A percentile compares a stretch with the other conserved stretches of the same genome.
These are phyloP conservation scores for Silurus glanis DNA, from an alignment of 2,113 vertebrate genomes.

Conservation along the genomic window DNA sequence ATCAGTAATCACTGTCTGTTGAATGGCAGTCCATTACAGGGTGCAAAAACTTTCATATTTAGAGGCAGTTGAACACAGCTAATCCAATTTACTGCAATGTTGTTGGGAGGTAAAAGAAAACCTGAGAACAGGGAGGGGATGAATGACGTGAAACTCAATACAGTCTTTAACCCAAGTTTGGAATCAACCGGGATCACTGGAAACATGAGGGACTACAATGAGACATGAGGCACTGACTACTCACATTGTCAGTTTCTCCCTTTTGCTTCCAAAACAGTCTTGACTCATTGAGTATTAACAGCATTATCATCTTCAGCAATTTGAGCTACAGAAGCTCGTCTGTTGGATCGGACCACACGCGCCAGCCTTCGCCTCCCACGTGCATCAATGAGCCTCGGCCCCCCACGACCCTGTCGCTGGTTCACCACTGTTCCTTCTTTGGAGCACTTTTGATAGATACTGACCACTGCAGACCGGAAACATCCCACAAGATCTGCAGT, in stretches of 20 bases:
- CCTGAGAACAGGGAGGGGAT: rapidly evolving
- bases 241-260: background rate
- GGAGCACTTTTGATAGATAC: too few relatives aligned
- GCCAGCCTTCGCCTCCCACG: too few relatives aligned
- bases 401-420: too few relatives aligned
- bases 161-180: background rate
- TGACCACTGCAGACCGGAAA: too few relatives aligned
- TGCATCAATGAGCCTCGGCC: too few relatives aligned
- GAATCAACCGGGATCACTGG: background rate
- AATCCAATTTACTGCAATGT: background rate
- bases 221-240: background rate
- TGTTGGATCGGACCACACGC: too few relatives aligned
- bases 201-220: background rate
- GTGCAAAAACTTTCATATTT: background rate
- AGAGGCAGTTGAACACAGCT: background rate
- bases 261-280: too few relatives aligned
- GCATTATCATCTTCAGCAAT: too few relatives aligned
- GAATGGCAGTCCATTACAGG: background rate
- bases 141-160: background rate
- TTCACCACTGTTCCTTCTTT: too few relatives aligned
- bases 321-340: too few relatives aligned
- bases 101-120: background rate
- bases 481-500: too few relatives aligned
- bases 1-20: background rate
- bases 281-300: too few relatives aligned